Conservation (phyloP, 2,113 vertebrate genomes). For the Xiphorhynchus elegans region DNA sequence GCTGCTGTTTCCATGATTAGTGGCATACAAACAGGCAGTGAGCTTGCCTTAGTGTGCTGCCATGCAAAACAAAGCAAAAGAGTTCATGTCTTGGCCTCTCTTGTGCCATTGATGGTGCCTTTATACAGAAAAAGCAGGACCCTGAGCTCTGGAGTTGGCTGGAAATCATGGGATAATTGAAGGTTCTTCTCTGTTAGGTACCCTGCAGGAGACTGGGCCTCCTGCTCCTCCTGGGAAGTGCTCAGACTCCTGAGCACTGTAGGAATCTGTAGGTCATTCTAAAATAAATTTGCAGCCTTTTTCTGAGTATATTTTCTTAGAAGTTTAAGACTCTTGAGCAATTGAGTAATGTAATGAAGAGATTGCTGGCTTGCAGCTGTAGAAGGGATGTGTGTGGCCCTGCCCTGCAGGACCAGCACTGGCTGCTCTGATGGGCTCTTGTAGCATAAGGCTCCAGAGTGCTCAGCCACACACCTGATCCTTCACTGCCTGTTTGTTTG, state of each 20-base stretch:
- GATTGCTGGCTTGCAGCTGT: not conserved
- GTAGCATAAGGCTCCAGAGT: not conserved
- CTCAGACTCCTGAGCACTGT: not conserved
- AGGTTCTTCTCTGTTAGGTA: not conserved
- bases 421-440: not conserved
- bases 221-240: not conserved
- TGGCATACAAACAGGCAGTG: not conserved
- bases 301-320: not conserved
- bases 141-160: not conserved
- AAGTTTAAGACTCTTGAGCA: not conserved
- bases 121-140: not conserved
- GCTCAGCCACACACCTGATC: accelerated
- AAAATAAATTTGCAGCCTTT: not conserved
- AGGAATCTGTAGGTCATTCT: not conserved
- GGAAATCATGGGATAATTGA: not conserved
- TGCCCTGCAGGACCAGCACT: not conserved
- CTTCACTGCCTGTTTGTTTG: not conserved
- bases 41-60: not conserved
- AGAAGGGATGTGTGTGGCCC: not conserved
- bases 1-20: not conserved
- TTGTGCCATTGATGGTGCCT: not conserved
- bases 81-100: not conserved
- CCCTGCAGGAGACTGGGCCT: not conserved
- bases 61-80: not conserved
- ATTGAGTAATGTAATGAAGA: not conserved